Percentiles rank a stretch among this genome's conserved stretches.
Conservation (phyloP, 2,113 vertebrate species). For the Campylomormyrus tamandua region DNA sequence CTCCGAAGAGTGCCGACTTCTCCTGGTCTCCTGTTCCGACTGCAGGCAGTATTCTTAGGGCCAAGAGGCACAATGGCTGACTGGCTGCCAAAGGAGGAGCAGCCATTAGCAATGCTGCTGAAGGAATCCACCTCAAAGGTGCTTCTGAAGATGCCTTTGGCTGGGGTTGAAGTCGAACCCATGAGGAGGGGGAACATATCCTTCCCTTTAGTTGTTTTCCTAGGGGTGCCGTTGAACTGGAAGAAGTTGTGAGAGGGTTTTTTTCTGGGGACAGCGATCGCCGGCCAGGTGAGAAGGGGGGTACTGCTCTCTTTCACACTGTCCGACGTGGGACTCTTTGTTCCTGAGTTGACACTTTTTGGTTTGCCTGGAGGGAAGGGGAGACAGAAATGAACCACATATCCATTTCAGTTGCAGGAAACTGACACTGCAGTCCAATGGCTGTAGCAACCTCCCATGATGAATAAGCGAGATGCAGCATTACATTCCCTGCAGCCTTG, state of each 20-base stretch:
- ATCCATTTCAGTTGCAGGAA: background rate
- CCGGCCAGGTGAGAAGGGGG: constrained; percentile 73
- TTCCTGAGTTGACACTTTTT: constrained; percentile 54
- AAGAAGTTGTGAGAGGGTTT: constrained; percentile 73
- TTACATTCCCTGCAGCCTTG: background rate
- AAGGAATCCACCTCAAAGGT: constrained; percentile 90
- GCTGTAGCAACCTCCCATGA: background rate
- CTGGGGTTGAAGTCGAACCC: constrained; percentile 47
- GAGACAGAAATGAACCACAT: background rate
- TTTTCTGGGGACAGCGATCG: constrained; percentile 66
- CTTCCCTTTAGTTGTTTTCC: constrained; percentile 65
- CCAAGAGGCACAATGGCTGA: constrained; percentile 59
- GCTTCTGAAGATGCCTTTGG: constrained; percentile 78
- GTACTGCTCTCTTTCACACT: constrained; percentile 61
- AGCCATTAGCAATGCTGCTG: constrained; percentile 87
- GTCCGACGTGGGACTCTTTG: constrained; percentile 60
- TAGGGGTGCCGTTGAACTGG: constrained; percentile 73
- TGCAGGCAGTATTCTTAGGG: constrained; percentile 61
- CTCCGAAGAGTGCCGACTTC: constrained; percentile 52
- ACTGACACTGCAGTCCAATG: background rate
- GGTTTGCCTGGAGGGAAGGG: constrained; percentile 48
- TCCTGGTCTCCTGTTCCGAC: constrained; percentile 68
- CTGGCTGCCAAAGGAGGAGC: constrained; percentile 70
- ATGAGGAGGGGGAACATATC: constrained; percentile 60
- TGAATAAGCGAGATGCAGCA: background rate